Conservation (phyloP, 2,888 invertebrate genomes). For the Cacoxenus indagator region DNA sequence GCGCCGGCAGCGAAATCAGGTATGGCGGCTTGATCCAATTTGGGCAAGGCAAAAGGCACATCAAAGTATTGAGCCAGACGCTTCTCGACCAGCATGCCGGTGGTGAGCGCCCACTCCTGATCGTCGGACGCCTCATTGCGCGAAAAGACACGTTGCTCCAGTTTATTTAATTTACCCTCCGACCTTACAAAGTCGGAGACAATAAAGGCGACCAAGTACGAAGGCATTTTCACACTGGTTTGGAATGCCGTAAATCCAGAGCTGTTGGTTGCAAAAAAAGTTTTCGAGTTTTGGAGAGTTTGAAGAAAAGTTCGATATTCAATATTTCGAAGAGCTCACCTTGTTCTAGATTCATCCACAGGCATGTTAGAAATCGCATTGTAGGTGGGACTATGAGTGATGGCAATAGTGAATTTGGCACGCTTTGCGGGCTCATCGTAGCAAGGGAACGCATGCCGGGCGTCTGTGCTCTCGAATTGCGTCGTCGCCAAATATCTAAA, state of each 20-base stretch:
- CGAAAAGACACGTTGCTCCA: conserved; percentile 63
- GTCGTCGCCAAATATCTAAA: conserved; percentile 74
- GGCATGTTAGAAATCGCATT: conserved; percentile 72
- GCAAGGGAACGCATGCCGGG: conserved; percentile 81
- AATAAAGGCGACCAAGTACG: conserved; percentile 85
- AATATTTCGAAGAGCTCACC: conserved; percentile 24
- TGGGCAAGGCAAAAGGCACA: conserved; percentile 81
- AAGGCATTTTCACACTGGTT: conserved; percentile 77
- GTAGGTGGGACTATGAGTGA: conserved; percentile 57
- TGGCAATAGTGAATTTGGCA: conserved; percentile 72
- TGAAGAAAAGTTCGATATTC: not conserved
- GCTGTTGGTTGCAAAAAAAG: conserved; percentile 15
- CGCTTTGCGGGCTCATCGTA: conserved; percentile 80
- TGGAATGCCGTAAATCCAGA: conserved; percentile 60
- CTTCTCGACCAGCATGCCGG: conserved; percentile 79
- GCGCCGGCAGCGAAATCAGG: conserved; percentile 88
- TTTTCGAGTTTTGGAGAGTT: not conserved
- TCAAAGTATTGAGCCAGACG: conserved; percentile 81
- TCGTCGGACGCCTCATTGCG: conserved; percentile 58
- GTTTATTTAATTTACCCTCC: conserved; percentile 46
- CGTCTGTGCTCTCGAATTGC: conserved; percentile 78
- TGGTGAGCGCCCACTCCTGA: conserved; percentile 79
- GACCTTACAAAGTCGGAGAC: conserved; percentile 74
- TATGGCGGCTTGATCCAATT: conserved; percentile 89
- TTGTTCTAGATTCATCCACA: conserved; percentile 30